Conservation (phyloP, 53 echinoderm and acorn worm species). For the Holothuria scabra region DNA sequence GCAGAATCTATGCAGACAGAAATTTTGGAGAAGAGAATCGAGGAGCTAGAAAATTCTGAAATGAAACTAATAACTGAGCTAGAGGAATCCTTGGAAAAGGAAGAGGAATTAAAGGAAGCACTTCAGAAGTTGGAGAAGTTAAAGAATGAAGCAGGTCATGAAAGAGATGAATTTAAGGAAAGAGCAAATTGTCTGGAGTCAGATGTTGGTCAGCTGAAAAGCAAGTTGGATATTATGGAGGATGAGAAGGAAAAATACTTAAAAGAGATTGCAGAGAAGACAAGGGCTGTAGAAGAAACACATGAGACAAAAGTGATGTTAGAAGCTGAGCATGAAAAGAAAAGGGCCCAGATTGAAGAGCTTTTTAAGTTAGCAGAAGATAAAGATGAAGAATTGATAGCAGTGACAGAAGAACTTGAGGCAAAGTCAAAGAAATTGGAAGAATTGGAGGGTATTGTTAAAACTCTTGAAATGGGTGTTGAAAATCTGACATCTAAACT, state of each 20-base stretch:
- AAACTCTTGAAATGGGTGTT: slow-evolving; percentile 44
- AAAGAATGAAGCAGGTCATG: slow-evolving; percentile 35
- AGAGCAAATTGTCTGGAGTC: neutral
- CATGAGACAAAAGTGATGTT: slow-evolving; percentile 36
- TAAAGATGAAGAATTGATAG: slow-evolving; percentile 31
- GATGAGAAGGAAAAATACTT: slow-evolving; percentile 1
- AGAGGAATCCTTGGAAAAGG: slow-evolving; percentile 51
- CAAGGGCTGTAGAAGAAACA: slow-evolving; percentile 51
- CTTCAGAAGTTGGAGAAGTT: slow-evolving; percentile 59
- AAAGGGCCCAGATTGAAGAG: neutral
- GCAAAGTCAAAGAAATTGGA: slow-evolving; percentile 51
- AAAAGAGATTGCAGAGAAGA: slow-evolving; percentile 28
- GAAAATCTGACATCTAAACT: slow-evolving; percentile 33
- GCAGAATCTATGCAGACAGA: slow-evolving; percentile 2
- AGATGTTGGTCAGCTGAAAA: neutral
- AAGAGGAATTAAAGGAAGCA: slow-evolving; percentile 44
- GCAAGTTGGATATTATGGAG: neutral
- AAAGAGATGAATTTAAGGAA: slow-evolving; percentile 8
- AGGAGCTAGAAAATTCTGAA: slow-evolving; percentile 76
- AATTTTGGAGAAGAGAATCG: slow-evolving; percentile 21
- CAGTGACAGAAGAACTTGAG: slow-evolving; percentile 19
- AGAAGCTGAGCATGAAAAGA: slow-evolving; percentile 40
- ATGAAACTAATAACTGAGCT: slow-evolving; percentile 67
- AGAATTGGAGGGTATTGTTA: slow-evolving; percentile 12
- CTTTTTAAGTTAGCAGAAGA: neutral